phyloP scores from a whole-genome alignment of 2,113 vertebrate species.

The Tricholaema leucomelas region DNA sequence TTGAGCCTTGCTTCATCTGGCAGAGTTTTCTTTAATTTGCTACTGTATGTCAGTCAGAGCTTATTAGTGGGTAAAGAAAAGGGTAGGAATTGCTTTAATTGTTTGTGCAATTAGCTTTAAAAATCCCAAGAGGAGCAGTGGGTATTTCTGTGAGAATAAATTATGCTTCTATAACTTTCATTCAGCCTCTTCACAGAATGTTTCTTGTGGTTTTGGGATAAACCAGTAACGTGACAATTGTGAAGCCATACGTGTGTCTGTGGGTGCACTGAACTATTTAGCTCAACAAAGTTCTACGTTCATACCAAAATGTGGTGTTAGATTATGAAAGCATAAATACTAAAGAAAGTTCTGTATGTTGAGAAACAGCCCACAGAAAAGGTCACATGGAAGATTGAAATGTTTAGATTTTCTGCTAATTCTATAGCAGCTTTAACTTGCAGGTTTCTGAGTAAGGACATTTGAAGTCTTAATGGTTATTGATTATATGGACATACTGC shows the following conservation, averaged over 20 bases:
- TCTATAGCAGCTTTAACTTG: not conserved
- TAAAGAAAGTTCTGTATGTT: not conserved
- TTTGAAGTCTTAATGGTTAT: not conserved
- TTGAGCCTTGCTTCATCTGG: slow-evolving; percentile 33
- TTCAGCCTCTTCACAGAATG: not conserved
- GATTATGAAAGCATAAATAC: not conserved
- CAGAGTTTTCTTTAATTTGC: not conserved
- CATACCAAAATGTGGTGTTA: not conserved
- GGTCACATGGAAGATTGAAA: not conserved
- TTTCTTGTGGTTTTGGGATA: not conserved
- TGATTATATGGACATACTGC: not conserved
- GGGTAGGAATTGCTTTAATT: not conserved
- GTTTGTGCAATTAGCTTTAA: not conserved
- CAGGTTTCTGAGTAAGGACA: not conserved
- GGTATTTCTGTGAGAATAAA: not conserved
- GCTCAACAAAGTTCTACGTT: not conserved
- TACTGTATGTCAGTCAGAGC: not conserved
- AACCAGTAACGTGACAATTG: not conserved
- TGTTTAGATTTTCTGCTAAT: not conserved
- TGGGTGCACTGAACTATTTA: not conserved
- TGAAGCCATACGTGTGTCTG: not conserved
- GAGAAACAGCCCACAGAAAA: not conserved
- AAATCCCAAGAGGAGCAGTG: not conserved
- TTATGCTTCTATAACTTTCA: rapidly evolving
- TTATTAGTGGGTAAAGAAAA: not conserved